A percentile compares a stretch with the other conserved stretches of the same genome.
Conservation (phyloP, 2,113 vertebrate genomes). For the Heterochromis multidens region DNA sequence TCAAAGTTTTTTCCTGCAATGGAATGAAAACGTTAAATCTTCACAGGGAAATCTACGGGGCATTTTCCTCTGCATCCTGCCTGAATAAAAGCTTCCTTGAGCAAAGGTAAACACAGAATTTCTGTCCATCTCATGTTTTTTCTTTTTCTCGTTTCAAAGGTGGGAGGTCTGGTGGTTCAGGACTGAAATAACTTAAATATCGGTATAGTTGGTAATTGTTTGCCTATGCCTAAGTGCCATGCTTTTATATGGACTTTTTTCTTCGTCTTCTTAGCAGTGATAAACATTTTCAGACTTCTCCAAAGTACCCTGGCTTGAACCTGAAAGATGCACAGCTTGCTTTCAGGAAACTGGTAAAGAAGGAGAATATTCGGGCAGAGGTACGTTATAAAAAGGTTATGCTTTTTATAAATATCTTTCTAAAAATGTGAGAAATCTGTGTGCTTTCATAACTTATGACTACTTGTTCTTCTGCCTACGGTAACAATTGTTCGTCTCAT, state of each 20-base stretch:
- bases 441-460: neutral
- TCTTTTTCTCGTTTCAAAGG: neutral
- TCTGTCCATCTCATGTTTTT: neutral
- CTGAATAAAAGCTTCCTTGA: slow-evolving; percentile 66
- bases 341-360: slow-evolving; percentile 59
- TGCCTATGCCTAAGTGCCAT: too few species aligned
- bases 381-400: slow-evolving; percentile 5
- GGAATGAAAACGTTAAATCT: neutral
- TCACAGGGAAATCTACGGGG: slow-evolving; percentile 59
- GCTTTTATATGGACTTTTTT: rapidly evolving
- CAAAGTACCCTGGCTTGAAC: slow-evolving; percentile 50
- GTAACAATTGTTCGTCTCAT: neutral
- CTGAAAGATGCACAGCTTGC: slow-evolving; percentile 19
- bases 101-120: slow-evolving; percentile 37
- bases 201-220: neutral
- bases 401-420: neutral
- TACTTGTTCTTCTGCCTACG: neutral
- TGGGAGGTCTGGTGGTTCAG: neutral
- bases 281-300: slow-evolving; percentile 61
- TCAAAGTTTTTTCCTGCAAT: neutral
- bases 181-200: neutral
- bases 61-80: slow-evolving; percentile 57
- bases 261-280: slow-evolving; percentile 31
- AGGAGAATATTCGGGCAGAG: slow-evolving; percentile 14
- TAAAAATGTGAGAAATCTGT: neutral